These are phyloP conservation scores for Agrochola macilenta DNA, from an alignment of 2,888 invertebrate genomes.

Conservation along the genomic window DNA sequence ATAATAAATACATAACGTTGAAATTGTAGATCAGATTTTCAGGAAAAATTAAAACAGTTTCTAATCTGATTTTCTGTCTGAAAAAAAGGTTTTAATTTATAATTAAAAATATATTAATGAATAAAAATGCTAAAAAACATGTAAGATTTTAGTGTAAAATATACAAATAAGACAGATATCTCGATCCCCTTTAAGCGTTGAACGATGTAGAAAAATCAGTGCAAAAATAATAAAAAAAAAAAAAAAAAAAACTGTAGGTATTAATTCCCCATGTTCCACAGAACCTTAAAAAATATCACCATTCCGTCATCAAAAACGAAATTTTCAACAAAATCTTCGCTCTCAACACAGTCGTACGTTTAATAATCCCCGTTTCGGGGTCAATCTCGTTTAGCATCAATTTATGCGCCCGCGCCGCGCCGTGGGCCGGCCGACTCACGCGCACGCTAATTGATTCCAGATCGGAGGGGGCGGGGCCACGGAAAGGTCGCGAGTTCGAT, in stretches of 20 bases:
- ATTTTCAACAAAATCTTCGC: conserved; percentile 2
- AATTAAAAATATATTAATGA: background rate
- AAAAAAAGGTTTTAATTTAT: background rate
- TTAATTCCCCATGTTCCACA: too few relatives aligned
- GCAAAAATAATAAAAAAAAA: background rate
- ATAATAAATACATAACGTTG: too few relatives aligned
- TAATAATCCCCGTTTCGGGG: conserved; percentile 59
- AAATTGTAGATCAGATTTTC: background rate
- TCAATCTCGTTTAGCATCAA: conserved; percentile 70
- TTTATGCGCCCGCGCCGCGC: conserved; percentile 64
- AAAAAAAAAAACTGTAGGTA: background rate
- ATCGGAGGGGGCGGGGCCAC: conserved; percentile 73
- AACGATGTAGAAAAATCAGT: background rate
- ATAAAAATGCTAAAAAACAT: background rate
- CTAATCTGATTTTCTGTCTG: background rate
- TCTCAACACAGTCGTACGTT: conserved; percentile 29
- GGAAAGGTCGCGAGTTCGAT: conserved; percentile 82
- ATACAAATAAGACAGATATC: background rate
- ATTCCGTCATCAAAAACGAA: too few relatives aligned
- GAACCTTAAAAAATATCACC: too few relatives aligned
- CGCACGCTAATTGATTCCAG: conserved; percentile 83
- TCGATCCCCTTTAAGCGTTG: background rate
- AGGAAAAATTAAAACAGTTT: background rate
- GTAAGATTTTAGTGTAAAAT: background rate
- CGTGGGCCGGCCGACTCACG: conserved; percentile 71